A percentile compares a stretch with the other conserved stretches of the same genome.
Evolutionary conservation across 35 echinoderm and acorn worm genomes (phyloP).

Genomic region (Ophioderma brevispina): DNA sequence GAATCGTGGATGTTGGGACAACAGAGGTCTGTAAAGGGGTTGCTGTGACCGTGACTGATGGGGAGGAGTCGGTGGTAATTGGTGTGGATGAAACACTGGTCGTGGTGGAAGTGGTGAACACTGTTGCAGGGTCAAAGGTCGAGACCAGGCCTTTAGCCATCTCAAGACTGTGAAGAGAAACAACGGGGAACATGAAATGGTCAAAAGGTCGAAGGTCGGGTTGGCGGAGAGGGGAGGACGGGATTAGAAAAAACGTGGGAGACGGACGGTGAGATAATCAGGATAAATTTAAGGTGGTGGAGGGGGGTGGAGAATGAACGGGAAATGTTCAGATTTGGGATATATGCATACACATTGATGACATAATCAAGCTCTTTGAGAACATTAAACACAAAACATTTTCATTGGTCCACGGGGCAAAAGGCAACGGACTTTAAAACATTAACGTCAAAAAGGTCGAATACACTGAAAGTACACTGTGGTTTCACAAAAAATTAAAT

Average conservation of each 20-base stretch:
- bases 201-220: background rate
- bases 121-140: constrained; percentile 69
- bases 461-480: background rate
- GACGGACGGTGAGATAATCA: constrained; percentile 31
- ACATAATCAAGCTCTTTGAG: constrained; percentile 5
- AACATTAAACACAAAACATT: background rate
- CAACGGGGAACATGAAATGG: constrained; percentile 46
- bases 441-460: background rate
- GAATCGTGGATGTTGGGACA: constrained; percentile 9
- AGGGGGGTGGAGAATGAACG: background rate
- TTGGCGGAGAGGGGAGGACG: constrained; percentile 16
- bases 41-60: constrained; percentile 31
- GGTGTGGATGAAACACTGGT: constrained; percentile 63
- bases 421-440: background rate
- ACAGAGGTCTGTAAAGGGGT: background rate
- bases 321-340: constrained; percentile 21
- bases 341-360: constrained; percentile 15
- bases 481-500: background rate
- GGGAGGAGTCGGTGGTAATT: constrained; percentile 38
- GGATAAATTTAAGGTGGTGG: background rate
- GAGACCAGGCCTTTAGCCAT: constrained; percentile 59
- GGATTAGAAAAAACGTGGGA: background rate
- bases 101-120: constrained; percentile 55
- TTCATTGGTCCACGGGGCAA: background rate
- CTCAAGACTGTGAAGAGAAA: constrained; percentile 76